Base-by-base conservation (phyloP, 2,888 invertebrate species). In the Strigamia transsilvanica region DNA sequence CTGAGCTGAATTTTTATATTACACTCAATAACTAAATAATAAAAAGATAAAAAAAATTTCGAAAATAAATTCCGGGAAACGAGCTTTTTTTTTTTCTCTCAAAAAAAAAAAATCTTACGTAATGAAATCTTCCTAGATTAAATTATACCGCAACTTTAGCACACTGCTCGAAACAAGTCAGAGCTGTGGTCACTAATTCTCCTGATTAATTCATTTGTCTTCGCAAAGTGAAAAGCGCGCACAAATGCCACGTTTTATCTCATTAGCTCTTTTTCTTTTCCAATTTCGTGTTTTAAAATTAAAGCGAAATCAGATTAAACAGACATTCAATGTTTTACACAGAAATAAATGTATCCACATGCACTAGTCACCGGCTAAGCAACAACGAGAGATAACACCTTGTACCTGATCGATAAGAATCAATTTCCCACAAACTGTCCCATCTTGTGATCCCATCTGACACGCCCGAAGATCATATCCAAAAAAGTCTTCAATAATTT, bases 131-230 rank as follows among this genome's bases (percentile, higher is more conserved):
- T 73, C 18, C 15, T 9, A 15, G 32, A 73, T 73, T 73, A 73
- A 73, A 73, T 73, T 73, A 73, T 32, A 73, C 13, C 73, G 2
- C 73, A 73, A 73, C 13, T 32, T 73, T n/a, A 73, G 18, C 73
- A 27, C 73, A 15, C 27, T 15, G 10, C 21, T 23, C n/a, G 32
- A 73, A 32, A n/a, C 73, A 73, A 73, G 73, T 73, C 73, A 23
- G 15, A 32, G 27, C 10, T 32, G 73, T 73, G 73, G 73, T 73
- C 73, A 73, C 73, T 73, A 73, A 73, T 73, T 73, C 73, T 73
- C n/a, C 32, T 73, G 73, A 73, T 73, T 73, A 73, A 73, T 73
- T 73, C 73, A 73, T 73, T 73, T 73, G 73, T 73, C 73, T 73
- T 32, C 32, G 56, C n/a, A 32, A 73, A 73, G 73, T 73, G 73